Evolutionary conservation across 1,140 invertebrate genomes (phyloP).

Genomic region (Heliconius hermathena): DNA sequence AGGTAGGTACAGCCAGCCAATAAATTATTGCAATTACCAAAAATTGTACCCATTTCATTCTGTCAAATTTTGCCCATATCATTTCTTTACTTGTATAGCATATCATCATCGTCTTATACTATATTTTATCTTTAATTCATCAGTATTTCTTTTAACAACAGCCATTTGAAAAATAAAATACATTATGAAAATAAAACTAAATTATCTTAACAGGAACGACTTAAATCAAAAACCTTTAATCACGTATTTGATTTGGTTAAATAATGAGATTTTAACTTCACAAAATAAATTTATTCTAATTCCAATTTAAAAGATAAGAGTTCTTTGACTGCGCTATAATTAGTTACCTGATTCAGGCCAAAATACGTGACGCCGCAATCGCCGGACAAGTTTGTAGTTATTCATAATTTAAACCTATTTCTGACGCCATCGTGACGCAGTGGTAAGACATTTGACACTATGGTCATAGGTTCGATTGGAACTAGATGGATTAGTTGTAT

Average conservation of each 20-base stretch:
- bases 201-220: background rate
- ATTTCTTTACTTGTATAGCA: no score
- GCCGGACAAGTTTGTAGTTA: constrained; percentile 3
- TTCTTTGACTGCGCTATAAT: constrained; percentile 34
- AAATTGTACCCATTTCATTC: no score
- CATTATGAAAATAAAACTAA: no score
- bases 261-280: no score
- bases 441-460: background rate
- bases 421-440: background rate
- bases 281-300: background rate
- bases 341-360: constrained; percentile 24
- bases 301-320: constrained; percentile 27
- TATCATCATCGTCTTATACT: no score
- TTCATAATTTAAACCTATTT: constrained; percentile 13
- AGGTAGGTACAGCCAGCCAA: no score
- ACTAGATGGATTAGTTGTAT: background rate
- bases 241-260: no score
- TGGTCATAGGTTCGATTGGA: background rate
- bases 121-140: no score
- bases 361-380: constrained; percentile 26
- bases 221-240: background rate
- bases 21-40: no score
- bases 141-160: no score
- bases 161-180: no score
- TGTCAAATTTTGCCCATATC: no score